These are phyloP conservation scores for Sebastes aleutianus DNA, from an alignment of 2,797 vertebrate genomes.

Conservation along the genomic window DNA sequence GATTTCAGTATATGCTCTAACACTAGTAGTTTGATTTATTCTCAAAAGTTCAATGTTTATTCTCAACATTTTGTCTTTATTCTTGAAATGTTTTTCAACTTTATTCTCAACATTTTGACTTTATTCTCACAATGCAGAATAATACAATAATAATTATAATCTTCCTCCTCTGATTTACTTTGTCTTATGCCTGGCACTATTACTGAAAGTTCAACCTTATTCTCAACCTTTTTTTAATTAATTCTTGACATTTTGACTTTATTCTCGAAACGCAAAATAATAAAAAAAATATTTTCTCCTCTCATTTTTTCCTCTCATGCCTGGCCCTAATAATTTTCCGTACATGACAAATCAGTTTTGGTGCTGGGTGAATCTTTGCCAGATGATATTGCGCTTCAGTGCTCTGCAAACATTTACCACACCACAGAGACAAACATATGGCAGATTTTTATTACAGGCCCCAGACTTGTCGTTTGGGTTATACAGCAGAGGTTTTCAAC, in stretches of 20 bases:
- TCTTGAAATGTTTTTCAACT: neutral
- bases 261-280: neutral
- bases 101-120: neutral
- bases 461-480: neutral
- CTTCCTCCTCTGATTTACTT: too few relatives aligned
- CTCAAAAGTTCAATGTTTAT: neutral
- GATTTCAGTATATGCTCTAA: too few relatives aligned
- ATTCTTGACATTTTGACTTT: neutral
- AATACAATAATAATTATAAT: too few relatives aligned
- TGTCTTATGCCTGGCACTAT: too few relatives aligned
- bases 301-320: neutral
- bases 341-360: neutral
- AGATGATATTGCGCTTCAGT: neutral
- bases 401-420: neutral
- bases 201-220: neutral
- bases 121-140: neutral
- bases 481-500: neutral
- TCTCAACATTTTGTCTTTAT: too few relatives aligned
- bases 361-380: neutral
- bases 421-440: neutral
- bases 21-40: neutral
- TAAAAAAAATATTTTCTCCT: neutral
- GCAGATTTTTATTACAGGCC: neutral
- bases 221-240: neutral
- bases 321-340: neutral